Base-by-base conservation (phyloP, 2,888 invertebrate genomes). In the Ernsta delagoae region DNA sequence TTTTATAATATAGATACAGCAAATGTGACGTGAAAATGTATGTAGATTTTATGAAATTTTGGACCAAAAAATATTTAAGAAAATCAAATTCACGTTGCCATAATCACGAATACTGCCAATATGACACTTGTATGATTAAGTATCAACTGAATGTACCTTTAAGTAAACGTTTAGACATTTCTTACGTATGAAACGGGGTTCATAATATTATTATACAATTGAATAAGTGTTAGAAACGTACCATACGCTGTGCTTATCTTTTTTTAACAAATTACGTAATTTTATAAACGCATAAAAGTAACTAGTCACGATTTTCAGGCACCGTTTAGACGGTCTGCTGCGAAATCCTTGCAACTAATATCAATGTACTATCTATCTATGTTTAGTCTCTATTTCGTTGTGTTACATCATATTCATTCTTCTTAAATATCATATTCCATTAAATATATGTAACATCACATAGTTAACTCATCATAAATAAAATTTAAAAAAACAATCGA, bases 41-140 rank as follows among this genome's bases (percentile, higher is more conserved):
- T 80, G 82, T 88, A 86, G 80, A 79, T 84, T 84, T 82, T 86
- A 84, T 84, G 79, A 84, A 80, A 83, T 82, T 85, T 92, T 87
- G 92, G 92, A 92, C 92, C 92, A 92, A 92, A 92, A 43, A 92
- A 92, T 90, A 89, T 85, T 83, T 85, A 87, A 89, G 85, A 36
- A 89, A 88, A 83, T 84, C 89, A 90, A 90, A 91, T 92, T 92
- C 90, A 88, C 86, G 91, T 90, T 92, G 92, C 92, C 92, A 92
- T 92, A 89, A 85, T 85, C 85, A 86, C 83, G 82, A 79, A 86
- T 85, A 92, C 91, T 91, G 92, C 90, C 90, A 90, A 89, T 89
- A 90, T 89, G 90, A 91, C 90, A 90, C 87, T 88, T 86, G 84
- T 81, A 77, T 76, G 71, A 75, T 80, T 80, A 79, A 79, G 77